Evolutionary conservation across 2,113 vertebrate genomes (phyloP).

Genomic region (Osmerus eperlanus): DNA sequence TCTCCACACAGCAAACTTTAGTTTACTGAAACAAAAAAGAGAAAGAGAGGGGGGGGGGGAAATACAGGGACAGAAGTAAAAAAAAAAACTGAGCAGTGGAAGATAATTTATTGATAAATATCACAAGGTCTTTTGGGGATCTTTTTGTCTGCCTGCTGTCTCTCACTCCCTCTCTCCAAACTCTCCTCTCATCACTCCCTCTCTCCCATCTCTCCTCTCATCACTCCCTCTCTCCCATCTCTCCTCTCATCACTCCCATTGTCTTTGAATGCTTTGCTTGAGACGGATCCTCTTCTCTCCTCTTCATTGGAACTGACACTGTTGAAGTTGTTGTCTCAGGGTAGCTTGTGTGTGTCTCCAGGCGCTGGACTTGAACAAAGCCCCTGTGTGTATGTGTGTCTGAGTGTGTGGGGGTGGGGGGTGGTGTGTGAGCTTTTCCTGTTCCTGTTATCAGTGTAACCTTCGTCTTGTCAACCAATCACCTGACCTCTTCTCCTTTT

Average conservation of each 20-base stretch:
- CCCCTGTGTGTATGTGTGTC: too few relatives aligned
- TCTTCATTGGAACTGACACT: neutral
- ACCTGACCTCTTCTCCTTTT: constrained; percentile 4
- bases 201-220: too few relatives aligned
- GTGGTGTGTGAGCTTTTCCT: too few relatives aligned
- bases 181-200: too few relatives aligned
- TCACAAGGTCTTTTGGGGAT: constrained; percentile 68
- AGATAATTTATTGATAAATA: constrained; percentile 80
- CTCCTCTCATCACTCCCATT: neutral
- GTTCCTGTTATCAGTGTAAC: too few relatives aligned
- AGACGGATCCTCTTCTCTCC: neutral
- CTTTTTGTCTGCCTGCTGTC: constrained; percentile 24
- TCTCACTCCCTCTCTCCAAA: neutral
- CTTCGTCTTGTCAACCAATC: too few relatives aligned
- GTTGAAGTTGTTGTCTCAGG: neutral
- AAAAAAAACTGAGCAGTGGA: constrained; percentile 39
- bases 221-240: neutral
- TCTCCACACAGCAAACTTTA: constrained; percentile 68
- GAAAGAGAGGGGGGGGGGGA: constrained; percentile 31
- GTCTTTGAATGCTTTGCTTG: neutral
- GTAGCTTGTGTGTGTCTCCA: neutral
- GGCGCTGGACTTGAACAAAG: neutral
- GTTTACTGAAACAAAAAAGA: constrained; percentile 73
- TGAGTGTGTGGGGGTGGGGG: too few relatives aligned
- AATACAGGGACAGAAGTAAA: constrained; percentile 49